Evolutionary conservation across 2,797 vertebrate species (phyloP).

Genomic region (Trematomus bernacchii): DNA sequence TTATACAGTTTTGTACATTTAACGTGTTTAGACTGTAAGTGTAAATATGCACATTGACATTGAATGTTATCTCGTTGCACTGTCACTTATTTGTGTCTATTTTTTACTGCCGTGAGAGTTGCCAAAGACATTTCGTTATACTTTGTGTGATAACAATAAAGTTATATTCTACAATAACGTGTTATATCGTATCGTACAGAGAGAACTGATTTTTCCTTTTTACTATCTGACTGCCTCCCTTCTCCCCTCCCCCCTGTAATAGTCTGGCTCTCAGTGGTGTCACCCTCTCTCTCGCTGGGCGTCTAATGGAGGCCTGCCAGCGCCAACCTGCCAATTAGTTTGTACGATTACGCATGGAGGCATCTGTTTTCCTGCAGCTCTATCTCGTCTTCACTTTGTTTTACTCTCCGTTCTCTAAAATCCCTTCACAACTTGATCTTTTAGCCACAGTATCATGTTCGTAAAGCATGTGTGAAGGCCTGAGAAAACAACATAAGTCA

Average conservation of each 20-base stretch:
- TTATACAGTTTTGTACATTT: too few relatives aligned
- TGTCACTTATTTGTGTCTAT: too few relatives aligned
- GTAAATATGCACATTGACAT: too few relatives aligned
- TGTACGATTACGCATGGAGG: constrained; percentile 70
- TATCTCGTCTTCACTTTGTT: constrained; percentile 25
- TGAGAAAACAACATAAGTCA: constrained; percentile 68
- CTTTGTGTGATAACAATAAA: too few relatives aligned
- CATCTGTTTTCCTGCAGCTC: constrained; percentile 60
- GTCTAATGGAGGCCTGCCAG: constrained; percentile 82
- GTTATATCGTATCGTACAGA: too few relatives aligned
- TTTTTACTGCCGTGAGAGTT: too few relatives aligned
- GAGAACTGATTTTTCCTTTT: too few relatives aligned
- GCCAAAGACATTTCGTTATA: too few relatives aligned
- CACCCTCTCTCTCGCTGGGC: constrained; percentile 63
- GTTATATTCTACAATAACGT: too few relatives aligned
- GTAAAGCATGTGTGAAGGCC: constrained; percentile 40
- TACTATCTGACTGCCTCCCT: constrained; percentile 2
- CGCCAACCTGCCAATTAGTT: constrained; percentile 82
- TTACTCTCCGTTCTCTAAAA: constrained; percentile 18
- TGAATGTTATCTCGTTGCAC: too few relatives aligned
- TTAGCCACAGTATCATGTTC: constrained; percentile 14
- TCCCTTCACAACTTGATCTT: constrained; percentile 21
- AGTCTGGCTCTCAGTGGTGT: constrained; percentile 67
- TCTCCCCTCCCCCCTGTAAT: constrained; percentile 28
- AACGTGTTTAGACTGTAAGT: too few relatives aligned